Evolutionary conservation across 2,888 invertebrate genomes (phyloP), one percentile per base, ranked within the genome.

Genomic region (Drosophila sordidapex): DNA sequence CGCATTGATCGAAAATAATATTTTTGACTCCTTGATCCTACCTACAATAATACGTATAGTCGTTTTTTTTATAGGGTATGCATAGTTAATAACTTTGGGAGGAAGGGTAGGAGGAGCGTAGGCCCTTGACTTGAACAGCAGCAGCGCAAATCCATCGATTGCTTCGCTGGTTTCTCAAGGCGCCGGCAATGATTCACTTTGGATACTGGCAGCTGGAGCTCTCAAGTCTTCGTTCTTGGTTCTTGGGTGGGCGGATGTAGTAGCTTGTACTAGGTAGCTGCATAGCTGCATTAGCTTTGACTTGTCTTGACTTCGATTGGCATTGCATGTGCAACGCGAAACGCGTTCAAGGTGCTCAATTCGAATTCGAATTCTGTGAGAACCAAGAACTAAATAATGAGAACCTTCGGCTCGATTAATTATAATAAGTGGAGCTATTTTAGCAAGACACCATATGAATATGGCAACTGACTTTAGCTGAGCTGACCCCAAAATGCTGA

Each of bases 141-240:
- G 52, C 48, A 52, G 53, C 31, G 61, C 36, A 59, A 58, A 54
- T 67, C 61, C 40, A 59, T 79, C 76, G 76, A 80, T 76, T 76
- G 80, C 72, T 76, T 80, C 58, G 76, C 68, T 78, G 78, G 57
- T 79, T 76, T 67, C 60, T 76, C 78, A 78, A 78, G 78, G 78
- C 68, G 64, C 61, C 66, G 59, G 36, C 65, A 58, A 36, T 74
- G 79, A 78, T 64, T 74, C 75, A 79, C 70, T 31, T 64, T 36
- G 63, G 71, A 63, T 58, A 33, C 62, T 73, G 77, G 77, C 76
- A 59, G 75, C 76, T 76, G 76, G 70, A 62, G 65, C 48, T 54
- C 54, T 29, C 25, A n/a, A 18, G 25, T 65, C 59, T 40, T 51
- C 38, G 48, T 51, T 59, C 48, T 35, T 11, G 1, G 52, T 52